Evolutionary conservation across 1,140 invertebrate species (phyloP).

Genomic region (Chironomus tepperi): DNA sequence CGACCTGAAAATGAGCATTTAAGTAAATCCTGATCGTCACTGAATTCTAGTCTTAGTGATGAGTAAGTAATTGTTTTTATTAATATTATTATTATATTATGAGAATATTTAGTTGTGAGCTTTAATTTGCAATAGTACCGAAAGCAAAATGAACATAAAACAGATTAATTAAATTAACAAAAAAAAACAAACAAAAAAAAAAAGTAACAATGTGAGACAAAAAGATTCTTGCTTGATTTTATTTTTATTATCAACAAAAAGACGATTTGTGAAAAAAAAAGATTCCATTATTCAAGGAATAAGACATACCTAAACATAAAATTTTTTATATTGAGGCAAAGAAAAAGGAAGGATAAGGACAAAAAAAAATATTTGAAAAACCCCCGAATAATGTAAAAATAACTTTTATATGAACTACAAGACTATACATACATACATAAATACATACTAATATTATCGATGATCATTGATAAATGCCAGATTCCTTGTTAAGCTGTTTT

Average conservation of each 20-base stretch:
- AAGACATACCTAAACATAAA: not conserved
- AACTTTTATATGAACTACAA: too few relatives aligned
- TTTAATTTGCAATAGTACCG: not conserved
- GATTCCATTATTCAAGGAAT: not conserved
- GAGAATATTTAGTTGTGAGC: not conserved
- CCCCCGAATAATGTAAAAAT: too few relatives aligned
- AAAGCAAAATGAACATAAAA: not conserved
- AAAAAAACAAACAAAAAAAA: too few relatives aligned
- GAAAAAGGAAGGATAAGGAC: too few relatives aligned
- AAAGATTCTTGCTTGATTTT: not conserved
- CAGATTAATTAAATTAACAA: too few relatives aligned
- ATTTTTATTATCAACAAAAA: not conserved
- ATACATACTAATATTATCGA: not conserved
- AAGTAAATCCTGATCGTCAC: constrained; percentile 40
- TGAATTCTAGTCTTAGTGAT: constrained; percentile 23
- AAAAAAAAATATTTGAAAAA: too few relatives aligned
- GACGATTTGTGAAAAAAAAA: constrained; percentile 6
- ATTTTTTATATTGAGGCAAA: too few relatives aligned
- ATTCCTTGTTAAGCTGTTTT: too few relatives aligned
- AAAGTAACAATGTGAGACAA: not conserved
- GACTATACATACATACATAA: not conserved
- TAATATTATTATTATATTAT: too few relatives aligned
- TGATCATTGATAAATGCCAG: too few relatives aligned
- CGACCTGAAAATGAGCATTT: constrained; percentile 46
- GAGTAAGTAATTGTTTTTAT: constrained; percentile 5